Base-by-base conservation (phyloP, 2,113 vertebrate genomes). In the Hystrix cristata region DNA sequence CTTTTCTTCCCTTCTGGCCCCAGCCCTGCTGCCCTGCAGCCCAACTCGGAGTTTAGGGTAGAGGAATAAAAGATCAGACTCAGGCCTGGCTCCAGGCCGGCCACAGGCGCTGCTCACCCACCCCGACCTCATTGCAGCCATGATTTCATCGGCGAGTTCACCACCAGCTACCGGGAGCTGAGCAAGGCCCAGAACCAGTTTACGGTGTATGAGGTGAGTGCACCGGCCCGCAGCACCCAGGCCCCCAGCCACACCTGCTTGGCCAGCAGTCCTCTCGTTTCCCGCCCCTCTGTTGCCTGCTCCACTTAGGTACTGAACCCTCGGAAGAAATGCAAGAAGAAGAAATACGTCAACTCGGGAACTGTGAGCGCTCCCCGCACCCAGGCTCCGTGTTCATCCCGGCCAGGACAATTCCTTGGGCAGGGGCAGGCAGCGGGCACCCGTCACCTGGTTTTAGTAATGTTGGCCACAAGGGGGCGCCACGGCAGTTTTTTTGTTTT, bases 321-420 rank as follows among this genome's bases (percentile, higher is more conserved):
- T 57, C 99, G 99, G 98, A 99, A 99, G 98, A 99, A 99, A 98
- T 99, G 99, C 97, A 99, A 99, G 98, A 99, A 99, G 99, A 99
- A 99, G 99, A 99, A 99, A 98, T 99, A 99, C 0, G 98, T 99
- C 91, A 99, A 99, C 98, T 99, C 99, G 0, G 99, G 99, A 95
- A 99, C 99, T 0, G 99, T 99, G 98, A 99, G 99, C 99, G 51
- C 62, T 59, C 79, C 91, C 27, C 27, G 43, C 34, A n/a, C 65
- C 87, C 57, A 15, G 27, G 23, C 15, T 67, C 55, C 14, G 16
- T 84, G 7, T 91, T 43, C 38, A 38, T 38, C 2, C 38, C 38
- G 38, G 38, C 38, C 38, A 38, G 38, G 88, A 72, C 18, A 79
- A 38, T 46, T 7, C 0, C 23, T 29, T 8, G 65, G 51, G 34